Evolutionary conservation across 2,797 vertebrate genomes (phyloP), one percentile per base, ranked within the genome.

Genomic region (Sebastolobus altivelis): DNA sequence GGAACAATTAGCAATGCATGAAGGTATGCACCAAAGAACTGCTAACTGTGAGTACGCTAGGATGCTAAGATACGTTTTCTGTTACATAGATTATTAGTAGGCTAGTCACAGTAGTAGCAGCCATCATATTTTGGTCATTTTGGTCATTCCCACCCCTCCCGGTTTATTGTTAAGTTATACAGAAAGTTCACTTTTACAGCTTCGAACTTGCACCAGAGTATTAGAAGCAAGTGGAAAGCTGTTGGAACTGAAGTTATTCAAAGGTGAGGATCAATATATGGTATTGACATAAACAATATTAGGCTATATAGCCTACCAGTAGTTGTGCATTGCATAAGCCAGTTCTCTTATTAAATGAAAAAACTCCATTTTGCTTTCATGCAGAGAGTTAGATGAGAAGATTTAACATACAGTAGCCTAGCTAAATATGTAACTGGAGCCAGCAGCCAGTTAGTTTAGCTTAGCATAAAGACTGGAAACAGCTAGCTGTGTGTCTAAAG

Each of bases 191-290:
- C 33, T 67, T 82, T 75, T 20, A 73, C 59, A 18, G 65, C 43
- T 20, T 6, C 8, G 40, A 74, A 79, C 61, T 60, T 79, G 56
- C 72, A 78, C 40, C 62, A 75, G 31, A 37, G 22, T 38, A 81
- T 86, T 77, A 35, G 31, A 83, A 77, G 22, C 66, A 89, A 81
- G 89, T 82, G 75, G 72, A 29, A n/a, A 49, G 63, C 37, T 65
- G 37, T 58, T 84, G 58, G 52, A 74, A 72, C 38, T 77, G 66
- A 22, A 49, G 6, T 65, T 75, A 73, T 46, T 72, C 27, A 49
- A 52, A 61, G 38, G n/a, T 43, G 22, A 61, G 55, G 20, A 69
- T 33, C 31, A 49, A 60, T 66, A 58, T n/a, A 43, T 43, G n/a
- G n/a, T 35, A 35, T 6, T n/a, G 27, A 56, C 29, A 63, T 56